phyloP scores from a whole-genome alignment of 2,888 invertebrate genomes.

The Ferrisia virgata region DNA sequence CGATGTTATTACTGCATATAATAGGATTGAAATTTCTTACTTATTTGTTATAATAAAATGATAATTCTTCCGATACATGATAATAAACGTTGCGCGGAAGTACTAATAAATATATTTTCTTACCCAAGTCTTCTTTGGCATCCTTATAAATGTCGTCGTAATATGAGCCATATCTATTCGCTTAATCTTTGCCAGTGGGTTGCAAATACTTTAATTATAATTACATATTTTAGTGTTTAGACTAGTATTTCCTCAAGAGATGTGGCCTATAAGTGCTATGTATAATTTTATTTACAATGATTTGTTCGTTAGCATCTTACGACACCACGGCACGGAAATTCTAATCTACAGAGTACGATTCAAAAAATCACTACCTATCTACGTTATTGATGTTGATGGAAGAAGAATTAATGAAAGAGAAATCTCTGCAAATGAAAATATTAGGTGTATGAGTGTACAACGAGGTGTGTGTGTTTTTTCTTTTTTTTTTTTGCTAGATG shows the following conservation, averaged over 20 bases:
- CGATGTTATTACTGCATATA: neutral
- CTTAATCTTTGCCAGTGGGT: conserved; percentile 3
- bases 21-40: conserved; percentile 9
- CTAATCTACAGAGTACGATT: neutral
- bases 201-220: neutral
- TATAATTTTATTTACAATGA: too few species aligned
- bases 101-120: neutral
- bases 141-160: conserved; percentile 5
- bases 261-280: neutral
- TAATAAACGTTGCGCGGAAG: neutral
- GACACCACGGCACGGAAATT: too few species aligned
- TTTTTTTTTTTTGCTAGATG: neutral
- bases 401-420: neutral
- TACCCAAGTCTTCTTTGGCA: neutral
- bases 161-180: neutral
- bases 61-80: neutral
- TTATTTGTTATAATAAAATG: neutral
- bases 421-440: neutral
- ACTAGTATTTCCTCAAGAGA: neutral
- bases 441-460: neutral
- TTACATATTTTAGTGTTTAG: neutral
- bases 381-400: neutral
- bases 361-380: neutral
- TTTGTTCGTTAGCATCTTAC: too few species aligned
- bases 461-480: neutral